Evolutionary conservation across 2,113 vertebrate species (phyloP).

Genomic region (Perca flavescens): DNA sequence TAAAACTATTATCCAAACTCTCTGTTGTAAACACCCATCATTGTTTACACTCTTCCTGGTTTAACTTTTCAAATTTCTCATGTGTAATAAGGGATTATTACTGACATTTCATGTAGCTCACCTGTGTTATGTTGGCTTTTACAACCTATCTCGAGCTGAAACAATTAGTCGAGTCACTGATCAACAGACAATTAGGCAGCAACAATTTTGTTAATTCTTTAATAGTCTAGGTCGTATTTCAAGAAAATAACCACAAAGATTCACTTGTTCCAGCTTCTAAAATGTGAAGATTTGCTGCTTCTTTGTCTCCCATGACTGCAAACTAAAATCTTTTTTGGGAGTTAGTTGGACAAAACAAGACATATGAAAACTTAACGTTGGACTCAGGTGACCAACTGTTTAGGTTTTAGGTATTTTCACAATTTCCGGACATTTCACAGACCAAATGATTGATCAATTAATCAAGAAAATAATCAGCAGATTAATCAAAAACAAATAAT

Average conservation of each 20-base stretch:
- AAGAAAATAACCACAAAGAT: background rate
- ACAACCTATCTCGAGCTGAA: background rate
- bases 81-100: too few species aligned
- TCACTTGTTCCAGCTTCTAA: background rate
- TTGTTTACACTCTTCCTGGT: too few species aligned
- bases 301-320: too few species aligned
- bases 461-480: background rate
- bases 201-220: too few species aligned
- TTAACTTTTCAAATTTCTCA: too few species aligned
- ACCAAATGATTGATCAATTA: background rate
- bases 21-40: too few species aligned
- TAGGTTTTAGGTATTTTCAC: background rate
- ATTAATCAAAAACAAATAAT: background rate
- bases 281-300: background rate
- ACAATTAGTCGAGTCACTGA: background rate
- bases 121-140: background rate
- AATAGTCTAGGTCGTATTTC: background rate
- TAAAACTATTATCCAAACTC: too few species aligned
- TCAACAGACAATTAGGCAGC: too few species aligned
- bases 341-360: background rate
- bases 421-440: background rate
- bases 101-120: too few species aligned
- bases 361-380: background rate
- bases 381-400: background rate
- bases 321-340: too few species aligned